Evolutionary conservation across 2,113 vertebrate genomes (phyloP).

Genomic region (Nestor notabilis): DNA sequence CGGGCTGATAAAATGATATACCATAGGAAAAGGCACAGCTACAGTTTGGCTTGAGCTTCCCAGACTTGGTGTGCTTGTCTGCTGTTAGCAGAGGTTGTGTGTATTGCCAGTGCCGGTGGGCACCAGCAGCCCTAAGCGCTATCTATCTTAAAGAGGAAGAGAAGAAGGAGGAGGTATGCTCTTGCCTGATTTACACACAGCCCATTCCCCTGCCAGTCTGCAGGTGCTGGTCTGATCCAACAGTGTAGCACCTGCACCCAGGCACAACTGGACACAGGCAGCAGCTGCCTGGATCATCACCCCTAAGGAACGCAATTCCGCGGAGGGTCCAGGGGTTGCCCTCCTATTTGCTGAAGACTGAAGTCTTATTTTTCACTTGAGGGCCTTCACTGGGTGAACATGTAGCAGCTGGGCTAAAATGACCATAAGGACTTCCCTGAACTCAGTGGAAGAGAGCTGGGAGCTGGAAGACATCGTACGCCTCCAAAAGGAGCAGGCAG

Average conservation of each 20-base stretch:
- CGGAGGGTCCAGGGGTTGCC: neutral
- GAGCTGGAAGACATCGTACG: neutral
- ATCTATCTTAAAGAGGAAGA: neutral
- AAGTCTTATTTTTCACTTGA: neutral
- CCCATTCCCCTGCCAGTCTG: neutral
- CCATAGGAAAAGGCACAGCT: neutral
- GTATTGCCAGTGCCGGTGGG: fast-evolving
- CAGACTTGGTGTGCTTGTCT: neutral
- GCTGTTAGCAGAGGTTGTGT: neutral
- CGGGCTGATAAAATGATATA: neutral
- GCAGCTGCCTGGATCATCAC: neutral
- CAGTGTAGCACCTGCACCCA: neutral
- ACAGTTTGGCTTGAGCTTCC: neutral
- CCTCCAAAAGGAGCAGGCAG: neutral
- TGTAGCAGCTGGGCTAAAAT: neutral
- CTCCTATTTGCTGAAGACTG: neutral
- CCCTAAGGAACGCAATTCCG: neutral
- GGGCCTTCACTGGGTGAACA: neutral
- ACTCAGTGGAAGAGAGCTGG: neutral
- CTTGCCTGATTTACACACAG: neutral
- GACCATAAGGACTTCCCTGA: neutral
- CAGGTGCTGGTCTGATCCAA: neutral
- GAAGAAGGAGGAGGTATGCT: neutral
- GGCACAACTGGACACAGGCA: neutral
- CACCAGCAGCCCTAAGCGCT: fast-evolving